Conservation (phyloP, 92 coral and sea anemone genomes). For the Zoanthus solanderi region DNA sequence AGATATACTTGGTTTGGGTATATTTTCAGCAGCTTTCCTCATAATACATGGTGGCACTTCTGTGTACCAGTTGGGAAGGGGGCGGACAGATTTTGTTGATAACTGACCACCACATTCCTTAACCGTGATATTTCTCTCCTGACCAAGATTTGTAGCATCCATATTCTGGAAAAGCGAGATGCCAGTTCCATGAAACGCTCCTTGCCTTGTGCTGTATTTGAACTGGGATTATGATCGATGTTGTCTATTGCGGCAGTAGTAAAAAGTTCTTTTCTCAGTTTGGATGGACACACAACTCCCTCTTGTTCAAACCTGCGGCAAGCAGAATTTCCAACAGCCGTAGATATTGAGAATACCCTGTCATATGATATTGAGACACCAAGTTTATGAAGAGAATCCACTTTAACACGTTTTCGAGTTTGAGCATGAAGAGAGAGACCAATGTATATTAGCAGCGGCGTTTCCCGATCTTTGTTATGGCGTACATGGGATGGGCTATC, state of each 20-base stretch:
- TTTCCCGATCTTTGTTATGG: conserved; percentile 64
- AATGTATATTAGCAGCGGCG: conserved; percentile 65
- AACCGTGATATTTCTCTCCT: neutral
- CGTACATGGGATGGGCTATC: conserved; percentile 47
- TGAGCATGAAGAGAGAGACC: conserved; percentile 67
- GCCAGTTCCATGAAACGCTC: conserved; percentile 23
- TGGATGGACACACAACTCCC: conserved; percentile 62
- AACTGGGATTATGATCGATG: conserved; percentile 72
- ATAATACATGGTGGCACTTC: neutral
- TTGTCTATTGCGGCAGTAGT: conserved; percentile 68
- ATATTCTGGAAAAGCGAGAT: conserved; percentile 47
- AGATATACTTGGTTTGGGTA: too few relatives aligned
- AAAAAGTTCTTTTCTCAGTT: conserved; percentile 47
- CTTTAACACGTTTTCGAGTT: conserved; percentile 72
- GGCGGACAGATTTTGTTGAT: neutral
- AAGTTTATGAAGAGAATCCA: conserved; percentile 54
- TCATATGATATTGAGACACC: conserved; percentile 68
- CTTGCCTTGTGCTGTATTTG: conserved; percentile 60
- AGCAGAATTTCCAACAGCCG: conserved; percentile 66
- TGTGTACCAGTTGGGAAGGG: conserved; percentile 24
- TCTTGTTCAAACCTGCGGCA: conserved; percentile 52
- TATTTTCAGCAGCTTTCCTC: neutral
- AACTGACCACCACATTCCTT: neutral
- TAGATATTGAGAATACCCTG: conserved; percentile 65
- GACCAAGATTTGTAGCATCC: conserved; percentile 18